Evolutionary conservation across 2,888 invertebrate species (phyloP), one percentile per base, ranked within the genome.

Genomic region (Parthenolecanium corni): DNA sequence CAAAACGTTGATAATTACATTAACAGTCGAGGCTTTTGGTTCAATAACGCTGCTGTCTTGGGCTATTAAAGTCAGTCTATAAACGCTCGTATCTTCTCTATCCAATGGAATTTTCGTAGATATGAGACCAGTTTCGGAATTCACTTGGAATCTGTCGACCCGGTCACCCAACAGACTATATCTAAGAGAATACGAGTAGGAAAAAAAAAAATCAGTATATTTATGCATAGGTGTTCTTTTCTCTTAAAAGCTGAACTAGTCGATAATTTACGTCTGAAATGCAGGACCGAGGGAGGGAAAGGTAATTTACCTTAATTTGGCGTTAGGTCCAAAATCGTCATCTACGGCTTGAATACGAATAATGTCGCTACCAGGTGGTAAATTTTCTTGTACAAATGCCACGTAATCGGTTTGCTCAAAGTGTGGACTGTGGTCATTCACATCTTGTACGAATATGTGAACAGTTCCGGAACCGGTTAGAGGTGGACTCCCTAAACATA

Each of bases 391-490:
- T 0, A 95, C 84, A 53, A 76, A 78, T 0, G 86, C 85, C 68
- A 81, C 81, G 72, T 92, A 92, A 62, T 84, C 83, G 71, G 87
- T 85, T 61, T 86, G 79, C 69, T 83, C 84, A 73, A 95, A 95
- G 69, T 85, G 84, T 0, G 95, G 95, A 68, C 84, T 84, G 73
- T 94, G 91, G 73, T 95, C 95, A 74, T 95, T 95, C 64, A 91
- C 86, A 74, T 96, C 96, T 75, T 91, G 87, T 11, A 96, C 93
- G 61, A 89, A 79, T 64, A 96, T 85, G 70, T 83, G 82, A 1
- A 96, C 87, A 53, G 89, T 86, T 42, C 94, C 94, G 3, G 93
- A 89, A 53, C 95, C 94, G 2, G 93, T 93, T 64, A 94, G 76
- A 2, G 93, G 88, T 18, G 94, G 93, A 20, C 89, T 89, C 64